phyloP scores from a whole-genome alignment of 2,888 invertebrate species.

The Sylvicola fuscatus region DNA sequence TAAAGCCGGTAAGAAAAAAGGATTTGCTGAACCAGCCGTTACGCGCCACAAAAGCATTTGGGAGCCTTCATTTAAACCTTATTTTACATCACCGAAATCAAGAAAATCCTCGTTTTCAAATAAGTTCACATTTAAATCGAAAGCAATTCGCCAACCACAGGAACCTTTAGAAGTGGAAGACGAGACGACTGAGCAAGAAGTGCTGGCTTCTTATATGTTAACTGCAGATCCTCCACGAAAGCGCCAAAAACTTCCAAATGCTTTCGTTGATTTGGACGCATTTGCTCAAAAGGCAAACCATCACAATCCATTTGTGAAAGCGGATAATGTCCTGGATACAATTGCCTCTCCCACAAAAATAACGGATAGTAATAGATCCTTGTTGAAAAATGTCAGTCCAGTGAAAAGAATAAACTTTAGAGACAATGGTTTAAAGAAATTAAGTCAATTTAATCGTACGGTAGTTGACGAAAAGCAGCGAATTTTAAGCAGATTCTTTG shows the following conservation, averaged over 20 bases:
- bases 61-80: too few relatives aligned
- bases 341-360: slow-evolving; percentile 5
- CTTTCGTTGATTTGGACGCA: slow-evolving; percentile 8
- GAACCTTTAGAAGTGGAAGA: too few relatives aligned
- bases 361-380: slow-evolving; percentile 14
- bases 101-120: too few relatives aligned
- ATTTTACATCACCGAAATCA: too few relatives aligned
- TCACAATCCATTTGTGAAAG: slow-evolving; percentile 20
- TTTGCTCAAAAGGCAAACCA: slow-evolving; percentile 14
- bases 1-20: slow-evolving; percentile 4
- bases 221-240: not conserved
- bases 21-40: too few relatives aligned
- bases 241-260: slow-evolving; percentile 9
- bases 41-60: too few relatives aligned
- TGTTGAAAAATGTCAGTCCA: slow-evolving; percentile 16
- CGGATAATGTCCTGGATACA: too few relatives aligned
- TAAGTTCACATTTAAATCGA: too few relatives aligned
- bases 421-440: slow-evolving; percentile 17
- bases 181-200: not conserved
- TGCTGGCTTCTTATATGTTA: too few relatives aligned
- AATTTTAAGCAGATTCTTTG: slow-evolving; percentile 40
- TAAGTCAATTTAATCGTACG: slow-evolving; percentile 32
- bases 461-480: slow-evolving; percentile 23
- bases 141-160: too few relatives aligned
- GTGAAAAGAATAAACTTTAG: too few relatives aligned